Evolutionary conservation across 2,888 invertebrate genomes (phyloP).

Genomic region (Himalopsyche anomala): DNA sequence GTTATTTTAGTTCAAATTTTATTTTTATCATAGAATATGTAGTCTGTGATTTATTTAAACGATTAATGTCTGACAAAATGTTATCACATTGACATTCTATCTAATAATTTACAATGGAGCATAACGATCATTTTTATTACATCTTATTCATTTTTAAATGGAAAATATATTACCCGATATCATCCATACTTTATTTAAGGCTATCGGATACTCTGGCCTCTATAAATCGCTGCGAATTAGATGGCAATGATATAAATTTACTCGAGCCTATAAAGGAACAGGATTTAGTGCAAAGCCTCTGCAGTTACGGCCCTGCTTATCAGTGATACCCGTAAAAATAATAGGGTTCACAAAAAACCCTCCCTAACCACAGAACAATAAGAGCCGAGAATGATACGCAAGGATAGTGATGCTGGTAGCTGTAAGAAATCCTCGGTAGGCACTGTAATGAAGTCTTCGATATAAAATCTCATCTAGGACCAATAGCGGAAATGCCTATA

Average conservation of each 20-base stretch:
- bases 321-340: background rate
- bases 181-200: background rate
- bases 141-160: background rate
- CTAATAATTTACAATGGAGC: too few species aligned
- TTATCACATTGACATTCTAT: too few species aligned
- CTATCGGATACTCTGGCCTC: background rate
- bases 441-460: too few species aligned
- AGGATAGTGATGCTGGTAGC: too few species aligned
- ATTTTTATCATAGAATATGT: too few species aligned
- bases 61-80: too few species aligned
- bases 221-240: background rate
- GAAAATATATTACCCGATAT: background rate
- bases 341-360: background rate
- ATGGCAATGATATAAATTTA: constrained; percentile 6
- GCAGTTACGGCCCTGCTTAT: constrained; percentile 3
- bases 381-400: background rate
- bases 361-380: background rate
- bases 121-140: too few species aligned
- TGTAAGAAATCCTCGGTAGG: too few species aligned
- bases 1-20: too few species aligned
- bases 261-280: background rate
- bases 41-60: too few species aligned
- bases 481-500: too few species aligned
- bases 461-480: too few species aligned
- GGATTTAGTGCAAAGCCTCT: constrained; percentile 8